These are phyloP conservation scores for Globodera rostochiensis DNA, from an alignment of 1,140 invertebrate species.

Conservation along the genomic window DNA sequence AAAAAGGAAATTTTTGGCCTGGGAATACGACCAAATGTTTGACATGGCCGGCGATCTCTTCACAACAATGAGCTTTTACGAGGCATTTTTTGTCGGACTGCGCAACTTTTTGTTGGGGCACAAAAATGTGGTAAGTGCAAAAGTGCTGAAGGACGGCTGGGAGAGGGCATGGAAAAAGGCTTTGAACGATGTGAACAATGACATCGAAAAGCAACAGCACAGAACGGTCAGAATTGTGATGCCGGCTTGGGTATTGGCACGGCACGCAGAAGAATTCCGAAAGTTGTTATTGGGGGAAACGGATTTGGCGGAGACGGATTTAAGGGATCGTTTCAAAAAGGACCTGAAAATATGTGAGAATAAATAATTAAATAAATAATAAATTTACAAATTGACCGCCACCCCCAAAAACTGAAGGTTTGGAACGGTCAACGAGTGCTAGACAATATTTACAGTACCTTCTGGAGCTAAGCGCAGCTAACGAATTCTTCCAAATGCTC, in stretches of 20 bases:
- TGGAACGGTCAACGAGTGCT: neutral
- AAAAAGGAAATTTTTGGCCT: neutral
- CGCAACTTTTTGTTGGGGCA: neutral
- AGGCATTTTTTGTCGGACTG: neutral
- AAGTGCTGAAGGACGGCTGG: neutral
- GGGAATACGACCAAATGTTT: neutral
- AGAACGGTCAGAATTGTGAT: neutral
- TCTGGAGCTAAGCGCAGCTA: neutral
- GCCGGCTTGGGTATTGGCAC: neutral
- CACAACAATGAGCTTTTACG: neutral
- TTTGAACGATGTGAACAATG: neutral
- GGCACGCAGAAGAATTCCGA: neutral
- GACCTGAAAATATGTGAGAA: too few relatives aligned
- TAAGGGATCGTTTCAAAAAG: neutral
- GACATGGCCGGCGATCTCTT: neutral
- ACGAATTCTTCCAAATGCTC: neutral
- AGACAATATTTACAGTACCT: neutral
- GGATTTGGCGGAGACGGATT: neutral
- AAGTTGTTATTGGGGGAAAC: neutral
- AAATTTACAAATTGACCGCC: too few relatives aligned
- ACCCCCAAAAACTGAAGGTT: neutral
- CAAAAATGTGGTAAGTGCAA: neutral
- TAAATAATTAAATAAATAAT: too few relatives aligned
- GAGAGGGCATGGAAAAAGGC: neutral
- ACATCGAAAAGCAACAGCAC: neutral